Base-by-base conservation (phyloP, 2,113 vertebrate genomes). In the Scartelaos histophorus region DNA sequence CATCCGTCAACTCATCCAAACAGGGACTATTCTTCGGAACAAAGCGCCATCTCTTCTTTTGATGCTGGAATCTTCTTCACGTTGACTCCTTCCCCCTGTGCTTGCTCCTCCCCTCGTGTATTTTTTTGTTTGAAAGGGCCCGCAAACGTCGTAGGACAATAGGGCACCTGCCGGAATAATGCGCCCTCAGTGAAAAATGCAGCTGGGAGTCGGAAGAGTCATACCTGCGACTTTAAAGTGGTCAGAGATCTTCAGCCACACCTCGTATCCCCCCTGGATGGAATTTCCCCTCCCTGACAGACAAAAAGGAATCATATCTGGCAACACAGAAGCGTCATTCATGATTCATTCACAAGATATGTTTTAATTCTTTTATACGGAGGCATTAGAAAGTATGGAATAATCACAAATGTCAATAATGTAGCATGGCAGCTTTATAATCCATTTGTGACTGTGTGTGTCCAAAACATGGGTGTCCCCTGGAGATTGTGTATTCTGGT, bases 81-180 rank as follows among this genome's bases (percentile, higher is more conserved):
- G 71, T 78, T 78, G 73, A 83, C 83, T 73, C 80, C 76, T 69
- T 13, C 67, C 69, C 29, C 70, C 57, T 64, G 34, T 13, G 64
- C 56, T 0, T 34, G 67, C 57, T 11, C 49, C 22, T 13, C 79
- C 71, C 71, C 64, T 79, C 84, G 79, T 82, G 85, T 86, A 81
- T 83, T 83, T 87, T 86, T 91, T 86, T 84, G 85, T 83, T 92
- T 86, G 87, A 90, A 92, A 92, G 90, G 87, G 64, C 85, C 86
- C 70, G 71, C 82, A 82, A 80, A 82, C 82, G 58, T 61, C 58
- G 69, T 35, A 49, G 81, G 69, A 94, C 92, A 93, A 93, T 90
- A 78, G 89, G 82, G 91, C 90, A 92, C 88, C 92, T 92, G 92
- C 90, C 82, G 73, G 87, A 87, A 91, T 86, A 92, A 92, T 87